These are phyloP conservation scores for Micromys minutus DNA, from an alignment of 2,113 vertebrate genomes.

Conservation along the genomic window DNA sequence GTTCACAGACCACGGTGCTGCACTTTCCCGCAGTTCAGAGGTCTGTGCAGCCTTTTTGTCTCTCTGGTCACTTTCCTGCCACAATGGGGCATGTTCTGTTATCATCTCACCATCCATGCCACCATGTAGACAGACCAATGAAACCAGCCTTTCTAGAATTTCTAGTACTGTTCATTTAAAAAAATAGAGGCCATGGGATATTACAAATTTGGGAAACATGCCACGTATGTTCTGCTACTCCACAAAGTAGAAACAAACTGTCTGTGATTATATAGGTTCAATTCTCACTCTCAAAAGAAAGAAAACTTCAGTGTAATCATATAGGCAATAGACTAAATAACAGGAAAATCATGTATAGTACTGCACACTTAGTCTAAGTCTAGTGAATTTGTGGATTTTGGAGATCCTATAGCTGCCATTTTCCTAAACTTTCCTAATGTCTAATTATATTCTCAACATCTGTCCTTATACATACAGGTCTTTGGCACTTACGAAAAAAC, in stretches of 20 bases:
- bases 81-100: not conserved
- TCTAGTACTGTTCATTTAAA: constrained; percentile 17
- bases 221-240: not conserved
- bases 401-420: not conserved
- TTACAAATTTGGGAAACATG: not conserved
- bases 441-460: not conserved
- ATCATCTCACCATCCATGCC: not conserved
- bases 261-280: not conserved
- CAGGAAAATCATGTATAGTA: not conserved
- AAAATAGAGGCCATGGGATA: constrained; percentile 30
- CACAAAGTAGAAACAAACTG: not conserved
- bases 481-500: not conserved
- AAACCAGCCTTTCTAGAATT: constrained; percentile 29
- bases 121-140: constrained; percentile 49
- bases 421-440: not conserved
- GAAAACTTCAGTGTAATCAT: not conserved
- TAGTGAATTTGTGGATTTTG: not conserved
- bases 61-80: not conserved
- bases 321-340: not conserved
- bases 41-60: not conserved
- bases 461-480: not conserved
- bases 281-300: not conserved
- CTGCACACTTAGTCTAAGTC: not conserved
- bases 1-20: not conserved
- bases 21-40: not conserved